Evolutionary conservation across 2,113 vertebrate genomes (phyloP), one percentile per base, ranked within the genome.

Genomic region (Carassius gibelio): DNA sequence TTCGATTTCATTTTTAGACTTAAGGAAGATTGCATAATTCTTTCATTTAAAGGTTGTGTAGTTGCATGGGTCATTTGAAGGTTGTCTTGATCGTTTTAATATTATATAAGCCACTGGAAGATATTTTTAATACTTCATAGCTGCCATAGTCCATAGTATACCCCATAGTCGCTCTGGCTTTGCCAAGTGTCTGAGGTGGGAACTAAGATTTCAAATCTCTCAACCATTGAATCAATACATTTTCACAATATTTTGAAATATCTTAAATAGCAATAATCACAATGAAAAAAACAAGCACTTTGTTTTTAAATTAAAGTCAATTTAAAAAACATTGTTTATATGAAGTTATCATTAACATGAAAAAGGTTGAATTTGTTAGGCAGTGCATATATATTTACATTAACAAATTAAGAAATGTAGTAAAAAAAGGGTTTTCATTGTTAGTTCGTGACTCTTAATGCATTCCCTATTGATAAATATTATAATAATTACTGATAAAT

Each of bases 1-100:
- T 81, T 62, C 13, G 3, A 79, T 62, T 68, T 68, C 23, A 50
- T 68, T 81, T 55, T 34, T 76, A 30, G 50, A 76, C 75, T 55
- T 34, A 5, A 76, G 14, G 75, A 55, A 55, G 50, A 76, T 34
- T 30, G 50, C 15, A 55, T 76, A 76, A 76, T 76, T 76, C 48
- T 55, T 76, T 55, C 8, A 13, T 42, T 79, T 55, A 79, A 36
- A 59, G 34, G 55, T n/a, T 42, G 55, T 38, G 36, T 38, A 36
- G 75, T 38, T 79, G 76, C 21, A 59, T 3, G 11, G 75, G 52
- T 59, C 55, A 79, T 61, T 13, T 59, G 52, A 36, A 79, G 55
- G 55, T 79, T 61, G 55, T 59, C 34, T 61, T 8, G 34, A 19
- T 79, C 8, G 2, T 79, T 59, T 38, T 0, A 23, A 61, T 30